Conservation (phyloP, 1,140 invertebrate species). For the Saxidomus purpurata region DNA sequence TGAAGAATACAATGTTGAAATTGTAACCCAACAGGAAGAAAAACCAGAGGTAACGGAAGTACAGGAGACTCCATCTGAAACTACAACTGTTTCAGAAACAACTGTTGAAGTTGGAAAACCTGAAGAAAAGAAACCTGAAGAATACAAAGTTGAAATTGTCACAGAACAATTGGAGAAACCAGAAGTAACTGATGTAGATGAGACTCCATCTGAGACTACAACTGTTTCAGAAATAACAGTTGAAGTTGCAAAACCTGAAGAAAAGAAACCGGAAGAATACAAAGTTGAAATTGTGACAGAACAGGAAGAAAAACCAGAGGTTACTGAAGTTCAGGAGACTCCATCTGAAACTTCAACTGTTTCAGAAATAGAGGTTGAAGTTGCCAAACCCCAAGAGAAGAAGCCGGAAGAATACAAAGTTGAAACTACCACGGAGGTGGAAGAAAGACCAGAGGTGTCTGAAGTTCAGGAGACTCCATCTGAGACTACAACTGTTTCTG, state of each 20-base stretch:
- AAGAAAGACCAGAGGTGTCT: conserved; percentile 64
- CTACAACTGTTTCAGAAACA: conserved; percentile 65
- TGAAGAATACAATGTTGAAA: conserved; percentile 65
- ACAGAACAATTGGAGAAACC: conserved; percentile 66
- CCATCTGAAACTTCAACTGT: conserved; percentile 28
- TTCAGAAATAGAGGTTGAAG: conserved; percentile 34
- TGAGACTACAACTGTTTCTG: conserved; percentile 56
- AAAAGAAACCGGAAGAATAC: conserved; percentile 67
- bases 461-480: conserved; percentile 48
- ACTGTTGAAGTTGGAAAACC: conserved; percentile 63
- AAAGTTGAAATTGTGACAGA: conserved; percentile 68
- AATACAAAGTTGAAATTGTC: conserved; percentile 66
- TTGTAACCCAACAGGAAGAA: conserved; percentile 65
- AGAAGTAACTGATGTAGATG: conserved; percentile 69
- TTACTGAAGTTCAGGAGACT: conserved; percentile 51
- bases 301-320: conserved; percentile 63
- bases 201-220: conserved; percentile 59
- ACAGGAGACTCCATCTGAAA: conserved; percentile 63
- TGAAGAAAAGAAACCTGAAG: conserved; percentile 63
- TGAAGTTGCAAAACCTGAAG: conserved; percentile 63
- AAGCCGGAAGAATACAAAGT: conserved; percentile 57
- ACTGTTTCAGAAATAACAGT: conserved; percentile 49
- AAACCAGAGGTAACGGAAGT: conserved; percentile 69
- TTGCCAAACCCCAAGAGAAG: conserved; percentile 61
- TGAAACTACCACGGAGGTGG: conserved; percentile 51